Evolutionary conservation across 2,113 vertebrate genomes (phyloP).

Genomic region (Rhabdornis inornatus): DNA sequence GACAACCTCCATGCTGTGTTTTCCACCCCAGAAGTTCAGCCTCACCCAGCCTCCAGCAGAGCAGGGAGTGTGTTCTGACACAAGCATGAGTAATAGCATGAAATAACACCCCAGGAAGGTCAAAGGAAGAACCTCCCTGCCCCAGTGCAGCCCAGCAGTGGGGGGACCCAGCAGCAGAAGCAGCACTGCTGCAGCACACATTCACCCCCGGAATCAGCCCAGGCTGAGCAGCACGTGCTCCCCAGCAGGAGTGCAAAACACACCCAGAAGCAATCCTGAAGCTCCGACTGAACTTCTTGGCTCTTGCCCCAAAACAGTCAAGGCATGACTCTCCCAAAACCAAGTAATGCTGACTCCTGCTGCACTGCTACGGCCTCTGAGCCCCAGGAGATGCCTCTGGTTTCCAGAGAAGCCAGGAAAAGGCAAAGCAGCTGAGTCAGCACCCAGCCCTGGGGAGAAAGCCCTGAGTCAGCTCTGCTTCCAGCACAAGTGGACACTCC

Average conservation of each 20-base stretch:
- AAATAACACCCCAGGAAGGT: neutral
- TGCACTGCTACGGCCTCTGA: neutral
- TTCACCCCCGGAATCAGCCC: neutral
- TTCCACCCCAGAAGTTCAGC: neutral
- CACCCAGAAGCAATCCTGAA: neutral
- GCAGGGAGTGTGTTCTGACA: neutral
- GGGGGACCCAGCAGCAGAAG: neutral
- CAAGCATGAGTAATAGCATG: neutral
- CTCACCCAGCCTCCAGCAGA: neutral
- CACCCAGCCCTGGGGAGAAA: slow-evolving; percentile 1
- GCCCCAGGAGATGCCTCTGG: slow-evolving; percentile 1
- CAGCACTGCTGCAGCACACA: neutral
- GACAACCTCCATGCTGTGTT: neutral
- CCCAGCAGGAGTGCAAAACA: neutral
- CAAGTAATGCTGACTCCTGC: neutral
- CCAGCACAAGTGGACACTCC: neutral
- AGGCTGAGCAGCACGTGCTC: neutral
- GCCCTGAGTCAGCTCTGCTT: slow-evolving; percentile 38
- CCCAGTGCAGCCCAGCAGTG: neutral
- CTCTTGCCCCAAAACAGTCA: neutral
- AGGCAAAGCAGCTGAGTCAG: slow-evolving; percentile 41
- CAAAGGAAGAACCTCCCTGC: neutral
- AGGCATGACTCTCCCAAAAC: neutral
- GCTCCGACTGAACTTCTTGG: neutral
- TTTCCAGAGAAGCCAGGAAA: neutral